Evolutionary conservation across 2,888 invertebrate species (phyloP), one percentile per base, ranked within the genome.

Genomic region (Acleris literana): DNA sequence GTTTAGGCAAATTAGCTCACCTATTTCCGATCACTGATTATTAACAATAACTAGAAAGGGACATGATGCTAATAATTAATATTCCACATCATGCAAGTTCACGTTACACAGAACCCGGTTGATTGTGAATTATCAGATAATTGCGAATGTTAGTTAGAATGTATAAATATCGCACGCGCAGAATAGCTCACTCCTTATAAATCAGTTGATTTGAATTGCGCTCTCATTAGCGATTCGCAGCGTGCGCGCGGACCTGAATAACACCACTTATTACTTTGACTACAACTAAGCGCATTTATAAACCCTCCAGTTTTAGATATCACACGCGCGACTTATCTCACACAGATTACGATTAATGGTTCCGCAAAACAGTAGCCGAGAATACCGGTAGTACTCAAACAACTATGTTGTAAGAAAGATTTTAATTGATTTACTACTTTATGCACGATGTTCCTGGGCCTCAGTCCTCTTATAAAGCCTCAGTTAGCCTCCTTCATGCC

Each of bases 231-330:
- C 73, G 83, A 91, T 90, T 88, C 91, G 79, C 83, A 82, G 78
- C 80, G 85, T 82, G 83, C 79, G 81, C 82, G 79, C 79, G 80
- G 82, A 74, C 74, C 80, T 81, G 84, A 79, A 84, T 79, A 87
- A 92, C 91, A 90, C 85, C 88, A 88, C 88, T 90, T 90, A 90
- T 87, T 90, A 91, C 90, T 91, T 90, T 88, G 86, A 81, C 83
- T 82, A 81, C 81, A 84, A 84, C 83, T 82, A 86, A 84, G 83
- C 74, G 79, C 82, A 81, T 84, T 81, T 80, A 82, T 78, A 83
- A 80, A 82, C 75, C 76, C 76, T 76, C 76, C 76, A 76, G 78
- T 77, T 80, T 79, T 78, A 79, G 79, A 79, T 77, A 76, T 76
- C 77, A 80, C 79, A 80, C 77, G 80, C 76, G 76, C 74, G 70